These are phyloP conservation scores for Charanyca ferruginea DNA, from an alignment of 2,888 invertebrate species.

Conservation along the genomic window DNA sequence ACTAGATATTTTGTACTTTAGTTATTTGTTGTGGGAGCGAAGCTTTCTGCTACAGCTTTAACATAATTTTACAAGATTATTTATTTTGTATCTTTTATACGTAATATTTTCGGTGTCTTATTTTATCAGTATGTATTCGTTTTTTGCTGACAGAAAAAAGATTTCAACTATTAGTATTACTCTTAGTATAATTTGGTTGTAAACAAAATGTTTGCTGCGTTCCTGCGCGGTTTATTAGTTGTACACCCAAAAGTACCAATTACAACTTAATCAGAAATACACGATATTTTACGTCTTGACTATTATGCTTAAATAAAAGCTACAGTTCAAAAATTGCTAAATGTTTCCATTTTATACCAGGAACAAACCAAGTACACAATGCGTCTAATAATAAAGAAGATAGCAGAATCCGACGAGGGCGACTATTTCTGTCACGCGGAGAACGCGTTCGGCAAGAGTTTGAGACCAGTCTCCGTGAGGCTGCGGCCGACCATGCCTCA, in stretches of 20 bases:
- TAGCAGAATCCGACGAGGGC: conserved; percentile 93
- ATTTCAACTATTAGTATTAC: too few relatives aligned
- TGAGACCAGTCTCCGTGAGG: conserved; percentile 94
- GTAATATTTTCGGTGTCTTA: background rate
- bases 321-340: background rate
- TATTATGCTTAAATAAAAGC: too few relatives aligned
- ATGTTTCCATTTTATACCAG: conserved; percentile 71
- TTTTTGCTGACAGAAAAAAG: too few relatives aligned
- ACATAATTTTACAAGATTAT: background rate
- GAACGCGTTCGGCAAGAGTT: conserved; percentile 94
- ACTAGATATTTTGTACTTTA: conserved; percentile 36
- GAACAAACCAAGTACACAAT: conserved; percentile 94
- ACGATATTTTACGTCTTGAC: too few relatives aligned
- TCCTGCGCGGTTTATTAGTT: too few relatives aligned
- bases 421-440: conserved; percentile 97
- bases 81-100: too few relatives aligned
- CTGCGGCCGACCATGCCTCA: conserved; percentile 92
- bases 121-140: background rate
- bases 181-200: too few relatives aligned
- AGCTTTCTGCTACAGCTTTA: conserved; percentile 6
- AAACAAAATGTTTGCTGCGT: too few relatives aligned
- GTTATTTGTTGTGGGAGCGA: conserved; percentile 10
- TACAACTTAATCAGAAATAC: too few relatives aligned
- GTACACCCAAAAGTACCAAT: too few relatives aligned
- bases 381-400: conserved; percentile 94